Percentiles rank a stretch among this genome's conserved stretches.
Evolutionary conservation across 2,888 invertebrate species (phyloP).

Genomic region (Helobdella robusta): DNA sequence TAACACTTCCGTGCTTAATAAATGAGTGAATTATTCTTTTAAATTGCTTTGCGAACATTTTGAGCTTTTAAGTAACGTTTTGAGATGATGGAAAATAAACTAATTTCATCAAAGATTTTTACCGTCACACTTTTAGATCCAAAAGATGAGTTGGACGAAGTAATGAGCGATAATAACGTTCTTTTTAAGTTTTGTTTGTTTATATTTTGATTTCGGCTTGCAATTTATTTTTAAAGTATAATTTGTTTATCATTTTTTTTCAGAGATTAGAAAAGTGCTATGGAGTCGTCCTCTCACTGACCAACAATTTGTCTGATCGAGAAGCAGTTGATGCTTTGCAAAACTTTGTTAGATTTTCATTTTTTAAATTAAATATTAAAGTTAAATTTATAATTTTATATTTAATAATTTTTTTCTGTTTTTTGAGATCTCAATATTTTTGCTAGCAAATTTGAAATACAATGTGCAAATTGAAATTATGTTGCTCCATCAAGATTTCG

Average conservation of each 20-base stretch:
- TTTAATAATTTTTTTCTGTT: neutral
- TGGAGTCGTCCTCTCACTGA: constrained; percentile 49
- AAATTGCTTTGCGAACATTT: neutral
- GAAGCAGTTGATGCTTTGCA: constrained; percentile 85
- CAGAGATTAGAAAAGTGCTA: constrained; percentile 31
- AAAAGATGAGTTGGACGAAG: constrained; percentile 38
- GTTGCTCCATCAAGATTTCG: constrained; percentile 51
- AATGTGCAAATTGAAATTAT: neutral
- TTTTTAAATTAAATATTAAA: neutral
- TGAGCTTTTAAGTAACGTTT: neutral
- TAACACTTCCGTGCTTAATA: no score
- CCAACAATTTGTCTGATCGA: constrained; percentile 76
- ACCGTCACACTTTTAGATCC: constrained; percentile 39
- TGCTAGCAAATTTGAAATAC: neutral
- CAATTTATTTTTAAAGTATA: neutral
- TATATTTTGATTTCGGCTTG: neutral
- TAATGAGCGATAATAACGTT: constrained; percentile 21
- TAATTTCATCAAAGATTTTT: constrained; percentile 37
- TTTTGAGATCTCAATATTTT: neutral
- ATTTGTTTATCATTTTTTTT: constrained; percentile 1
- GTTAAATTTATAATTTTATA: neutral
- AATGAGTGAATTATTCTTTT: neutral
- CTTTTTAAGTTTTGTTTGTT: neutral
- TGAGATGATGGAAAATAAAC: constrained; percentile 35
- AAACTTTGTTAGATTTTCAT: constrained; percentile 59